Base-by-base conservation (phyloP, 2,888 invertebrate species). In the Eupithecia subumbrata region DNA sequence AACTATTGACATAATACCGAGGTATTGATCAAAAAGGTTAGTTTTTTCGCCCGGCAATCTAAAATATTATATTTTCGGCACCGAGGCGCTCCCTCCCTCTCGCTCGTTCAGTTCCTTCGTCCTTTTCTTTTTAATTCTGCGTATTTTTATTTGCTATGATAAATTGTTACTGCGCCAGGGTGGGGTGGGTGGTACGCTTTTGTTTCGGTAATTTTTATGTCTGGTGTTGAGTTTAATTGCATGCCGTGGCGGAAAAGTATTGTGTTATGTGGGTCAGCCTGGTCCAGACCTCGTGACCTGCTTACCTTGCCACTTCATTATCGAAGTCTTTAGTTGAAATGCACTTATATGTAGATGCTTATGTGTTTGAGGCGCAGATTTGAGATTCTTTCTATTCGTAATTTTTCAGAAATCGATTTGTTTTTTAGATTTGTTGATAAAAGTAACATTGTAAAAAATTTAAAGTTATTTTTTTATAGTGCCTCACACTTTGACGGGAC, bases 91-190 rank as follows among this genome's bases (percentile, higher is more conserved):
- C 89, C 88, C n/a, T n/a, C n/a, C 5, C 90, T 85, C 89, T 89
- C 37, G 68, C 91, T 90, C 91, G 87, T 86, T 90, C 87, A 87
- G 87, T 90, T 90, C 91, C 92, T 91, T 92, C 89, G 87, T 93
- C 88, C 90, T 93, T 92, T 94, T 93, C 92, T 92, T 94, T 94
- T 94, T 93, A 93, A 93, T 94, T 93, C 91, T 86, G 89, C 89
- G 91, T 93, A 93, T 94, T 94, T 94, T 94, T 94, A 94, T 94
- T 95, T 92, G 92, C 91, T 93, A 94, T 95, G 94, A 95, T 95
- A 94, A 94, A 95, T 95, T 93, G 94, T 93, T 90, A 91, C 91
- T 87, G 91, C 89, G 83, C 89, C 87, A 85, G 80, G 76, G 81
- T 76, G 84, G 84, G 86, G 83, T 84, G 80, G 80, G 81, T 69